These are phyloP conservation scores for Falco punctatus DNA, from an alignment of 2,113 vertebrate species.

Conservation along the genomic window DNA sequence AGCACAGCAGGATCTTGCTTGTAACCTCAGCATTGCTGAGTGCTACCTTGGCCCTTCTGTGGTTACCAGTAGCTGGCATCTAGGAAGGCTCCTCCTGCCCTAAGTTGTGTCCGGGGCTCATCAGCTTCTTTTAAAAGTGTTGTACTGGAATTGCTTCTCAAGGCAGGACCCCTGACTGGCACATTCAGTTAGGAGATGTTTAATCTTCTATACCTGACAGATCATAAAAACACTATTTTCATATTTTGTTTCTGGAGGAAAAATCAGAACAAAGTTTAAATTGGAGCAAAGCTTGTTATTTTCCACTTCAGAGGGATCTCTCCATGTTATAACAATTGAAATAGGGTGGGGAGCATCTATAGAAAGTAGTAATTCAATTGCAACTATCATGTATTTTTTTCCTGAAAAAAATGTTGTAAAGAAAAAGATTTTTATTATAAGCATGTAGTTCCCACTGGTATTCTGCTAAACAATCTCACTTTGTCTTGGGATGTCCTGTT, in stretches of 20 bases:
- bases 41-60: background rate
- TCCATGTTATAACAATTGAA: background rate
- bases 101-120: background rate
- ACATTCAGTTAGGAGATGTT: background rate
- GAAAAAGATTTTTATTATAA: background rate
- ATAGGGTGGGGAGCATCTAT: background rate
- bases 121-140: background rate
- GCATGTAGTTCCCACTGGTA: rapidly evolving
- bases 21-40: background rate
- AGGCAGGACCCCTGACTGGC: background rate
- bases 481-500: background rate
- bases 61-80: background rate
- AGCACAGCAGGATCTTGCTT: background rate
- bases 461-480: background rate
- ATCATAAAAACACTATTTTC: background rate
- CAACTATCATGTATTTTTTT: background rate
- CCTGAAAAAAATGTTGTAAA: background rate
- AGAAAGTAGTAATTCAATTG: background rate
- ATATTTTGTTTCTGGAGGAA: background rate
- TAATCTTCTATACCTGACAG: background rate
- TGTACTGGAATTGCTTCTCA: background rate
- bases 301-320: background rate
- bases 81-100: background rate
- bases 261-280: background rate
- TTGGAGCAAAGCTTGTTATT: background rate